Conservation (phyloP, 2,113 vertebrate species). For the Sinosuthora webbiana region DNA sequence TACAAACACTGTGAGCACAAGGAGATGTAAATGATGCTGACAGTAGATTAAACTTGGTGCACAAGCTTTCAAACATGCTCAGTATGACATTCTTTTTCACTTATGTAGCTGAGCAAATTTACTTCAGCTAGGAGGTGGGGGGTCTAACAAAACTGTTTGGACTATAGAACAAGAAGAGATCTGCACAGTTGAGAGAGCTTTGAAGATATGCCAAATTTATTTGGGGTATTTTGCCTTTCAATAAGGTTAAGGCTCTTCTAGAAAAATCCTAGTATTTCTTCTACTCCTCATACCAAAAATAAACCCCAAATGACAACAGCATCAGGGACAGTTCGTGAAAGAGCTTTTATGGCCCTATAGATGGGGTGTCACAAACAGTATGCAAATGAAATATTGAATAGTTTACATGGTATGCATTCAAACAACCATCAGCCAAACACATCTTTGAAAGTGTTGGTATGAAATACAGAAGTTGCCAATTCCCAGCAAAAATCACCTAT, state of each 20-base stretch:
- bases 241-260: neutral
- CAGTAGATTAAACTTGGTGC: constrained; percentile 23
- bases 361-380: neutral
- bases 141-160: constrained; percentile 4
- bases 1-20: neutral
- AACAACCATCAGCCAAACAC: neutral
- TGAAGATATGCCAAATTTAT: constrained; percentile 23
- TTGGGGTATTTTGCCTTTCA: neutral
- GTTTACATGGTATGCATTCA: neutral
- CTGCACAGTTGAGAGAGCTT: constrained; percentile 5
- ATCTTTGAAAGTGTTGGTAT: neutral
- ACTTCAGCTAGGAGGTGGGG: neutral
- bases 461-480: neutral
- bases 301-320: neutral
- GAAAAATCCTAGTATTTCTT: neutral
- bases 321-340: neutral
- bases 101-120: constrained; percentile 51
- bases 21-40: neutral
- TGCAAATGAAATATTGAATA: neutral
- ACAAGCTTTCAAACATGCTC: constrained; percentile 2
- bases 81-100: constrained; percentile 44
- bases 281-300: neutral
- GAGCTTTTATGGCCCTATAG: neutral
- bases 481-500: neutral
- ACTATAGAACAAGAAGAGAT: neutral